These are phyloP conservation scores for Chrysomela aeneicollis DNA, from an alignment of 2,888 invertebrate species.

Conservation along the genomic window DNA sequence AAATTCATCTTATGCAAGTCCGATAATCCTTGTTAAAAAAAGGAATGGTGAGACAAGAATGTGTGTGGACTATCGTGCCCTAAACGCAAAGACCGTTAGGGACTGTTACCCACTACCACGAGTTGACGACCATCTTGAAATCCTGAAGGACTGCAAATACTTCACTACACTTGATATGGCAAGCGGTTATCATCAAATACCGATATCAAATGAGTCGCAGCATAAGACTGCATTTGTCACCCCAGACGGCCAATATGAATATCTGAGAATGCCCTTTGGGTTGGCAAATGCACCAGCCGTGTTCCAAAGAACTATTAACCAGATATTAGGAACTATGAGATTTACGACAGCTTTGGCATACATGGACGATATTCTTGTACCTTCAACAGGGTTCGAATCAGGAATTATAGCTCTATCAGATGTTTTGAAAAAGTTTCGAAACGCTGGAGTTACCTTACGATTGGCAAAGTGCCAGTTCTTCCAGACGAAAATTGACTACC, in stretches of 20 bases:
- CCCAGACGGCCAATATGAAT: constrained; percentile 53
- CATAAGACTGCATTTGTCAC: constrained; percentile 51
- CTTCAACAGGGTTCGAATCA: constrained; percentile 34
- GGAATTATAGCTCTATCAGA: constrained; percentile 26
- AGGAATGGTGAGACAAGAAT: constrained; percentile 43
- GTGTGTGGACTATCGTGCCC: constrained; percentile 48
- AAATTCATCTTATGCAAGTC: constrained; percentile 33
- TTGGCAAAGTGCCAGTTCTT: constrained; percentile 39
- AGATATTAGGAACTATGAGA: constrained; percentile 36
- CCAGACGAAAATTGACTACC: constrained; percentile 32
- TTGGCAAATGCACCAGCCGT: constrained; percentile 41
- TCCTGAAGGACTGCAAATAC: constrained; percentile 42
- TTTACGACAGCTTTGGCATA: constrained; percentile 35
- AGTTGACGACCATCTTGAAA: constrained; percentile 51
- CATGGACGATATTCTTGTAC: constrained; percentile 44
- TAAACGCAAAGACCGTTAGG: constrained; percentile 51
- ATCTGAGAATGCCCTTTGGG: constrained; percentile 47
- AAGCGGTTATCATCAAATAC: constrained; percentile 21
- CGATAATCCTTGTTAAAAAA: constrained; percentile 35
- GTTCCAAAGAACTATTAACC: constrained; percentile 38
- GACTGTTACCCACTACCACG: constrained; percentile 51
- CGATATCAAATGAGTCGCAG: constrained; percentile 35
- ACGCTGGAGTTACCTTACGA: constrained; percentile 31
- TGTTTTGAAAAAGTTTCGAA: constrained; percentile 21
- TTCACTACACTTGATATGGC: constrained; percentile 41